A percentile compares a stretch with the other conserved stretches of the same genome.
Evolutionary conservation across 2,113 vertebrate species (phyloP).

Genomic region (Lanius collurio): DNA sequence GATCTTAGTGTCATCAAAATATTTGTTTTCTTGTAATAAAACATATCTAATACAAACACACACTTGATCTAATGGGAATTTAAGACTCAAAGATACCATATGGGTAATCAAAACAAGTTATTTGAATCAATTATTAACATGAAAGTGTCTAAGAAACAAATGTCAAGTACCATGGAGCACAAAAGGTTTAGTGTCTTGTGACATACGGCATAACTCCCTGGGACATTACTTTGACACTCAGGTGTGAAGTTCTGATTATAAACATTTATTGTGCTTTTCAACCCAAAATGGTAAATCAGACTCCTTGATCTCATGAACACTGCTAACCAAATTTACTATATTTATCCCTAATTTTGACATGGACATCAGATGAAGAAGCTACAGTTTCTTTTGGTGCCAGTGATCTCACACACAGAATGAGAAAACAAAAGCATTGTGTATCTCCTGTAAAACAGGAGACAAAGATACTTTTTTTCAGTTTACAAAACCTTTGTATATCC

Average conservation of each 20-base stretch:
- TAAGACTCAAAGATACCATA: background rate
- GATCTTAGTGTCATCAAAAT: background rate
- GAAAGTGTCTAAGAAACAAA: background rate
- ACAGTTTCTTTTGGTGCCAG: background rate
- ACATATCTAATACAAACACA: background rate
- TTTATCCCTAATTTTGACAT: background rate
- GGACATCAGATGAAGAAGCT: background rate
- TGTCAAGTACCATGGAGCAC: background rate
- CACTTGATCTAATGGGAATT: background rate
- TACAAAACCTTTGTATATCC: background rate
- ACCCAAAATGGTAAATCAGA: background rate
- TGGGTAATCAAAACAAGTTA: background rate
- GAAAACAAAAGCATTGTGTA: background rate
- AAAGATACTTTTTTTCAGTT: background rate
- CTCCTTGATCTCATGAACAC: background rate
- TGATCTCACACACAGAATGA: background rate
- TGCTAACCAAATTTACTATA: background rate
- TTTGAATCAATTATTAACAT: background rate
- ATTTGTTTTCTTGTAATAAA: background rate
- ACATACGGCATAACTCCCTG: background rate
- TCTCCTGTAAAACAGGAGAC: background rate
- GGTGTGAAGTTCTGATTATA: background rate
- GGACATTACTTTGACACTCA: background rate
- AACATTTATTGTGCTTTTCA: background rate
- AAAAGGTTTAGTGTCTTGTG: background rate